A percentile compares a stretch with the other conserved stretches of the same genome.
phyloP scores from a whole-genome alignment of 2,797 vertebrate genomes.

The Anolis apletophallus region DNA sequence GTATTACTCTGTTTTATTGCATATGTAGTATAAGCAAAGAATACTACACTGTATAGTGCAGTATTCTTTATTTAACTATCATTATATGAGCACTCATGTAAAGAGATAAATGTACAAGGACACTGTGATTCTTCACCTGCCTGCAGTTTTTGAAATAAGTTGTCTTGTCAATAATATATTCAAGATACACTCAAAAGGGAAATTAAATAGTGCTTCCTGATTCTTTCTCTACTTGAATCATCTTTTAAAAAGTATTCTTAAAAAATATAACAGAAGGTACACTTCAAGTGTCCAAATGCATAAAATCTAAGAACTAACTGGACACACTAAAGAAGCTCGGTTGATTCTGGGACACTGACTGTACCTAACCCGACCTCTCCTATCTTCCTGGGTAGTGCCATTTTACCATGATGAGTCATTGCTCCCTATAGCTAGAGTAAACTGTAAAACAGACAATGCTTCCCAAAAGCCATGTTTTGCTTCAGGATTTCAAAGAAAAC shows the following conservation, averaged over 20 bases:
- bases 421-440: background rate
- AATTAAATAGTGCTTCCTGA: background rate
- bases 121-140: background rate
- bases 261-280: background rate
- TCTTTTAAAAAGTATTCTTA: background rate
- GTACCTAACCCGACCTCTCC: background rate
- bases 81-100: background rate
- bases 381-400: constrained; percentile 3
- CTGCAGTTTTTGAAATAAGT: constrained; percentile 11
- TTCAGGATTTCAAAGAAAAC: constrained; percentile 9
- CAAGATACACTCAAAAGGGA: background rate
- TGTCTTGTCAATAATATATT: background rate
- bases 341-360: background rate
- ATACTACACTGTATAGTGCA: no score
- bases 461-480: constrained; percentile 9
- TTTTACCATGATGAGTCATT: background rate
- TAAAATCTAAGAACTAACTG: background rate
- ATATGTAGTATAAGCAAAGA: no score
- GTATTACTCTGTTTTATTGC: no score
- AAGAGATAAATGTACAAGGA: constrained; percentile 9
- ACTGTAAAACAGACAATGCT: background rate
- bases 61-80: background rate
- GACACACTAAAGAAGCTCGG: background rate
- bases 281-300: background rate
- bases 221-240: background rate